Base-by-base conservation (phyloP, 1,140 invertebrate genomes). In the Drosophila sp. region DNA sequence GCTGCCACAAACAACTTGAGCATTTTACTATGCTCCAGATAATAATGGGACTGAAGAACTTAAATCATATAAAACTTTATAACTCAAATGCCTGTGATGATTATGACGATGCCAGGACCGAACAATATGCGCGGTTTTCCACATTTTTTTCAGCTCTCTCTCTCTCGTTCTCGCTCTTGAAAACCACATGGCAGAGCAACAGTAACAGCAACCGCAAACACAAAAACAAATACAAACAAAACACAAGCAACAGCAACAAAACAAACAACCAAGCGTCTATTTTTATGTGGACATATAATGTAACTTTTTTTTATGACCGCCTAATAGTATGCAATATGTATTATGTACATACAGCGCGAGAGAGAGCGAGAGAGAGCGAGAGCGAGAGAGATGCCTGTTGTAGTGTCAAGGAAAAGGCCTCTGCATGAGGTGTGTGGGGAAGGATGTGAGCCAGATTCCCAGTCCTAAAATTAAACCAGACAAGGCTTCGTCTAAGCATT, bases 401-500 rank as follows among this genome's bases (percentile, higher is more conserved):
- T 81, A 74, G 81, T 84, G 82, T 86, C 73, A 84, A 84, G 81
- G 81, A 76, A 73, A 67, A 62, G 80, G 32, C 40, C 50, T 18
- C 14, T 34, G 32, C 50, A n/a, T n/a, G 11, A 34, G 8, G 29
- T 21, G 13, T 21, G 43, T 34, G 54, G 11, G 34, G n/a, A 8
- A 8, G 34, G 53, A 32, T 38, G n/a, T 25, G 40, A 41, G 65
- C 45, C 53, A 29, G 63, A 72, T 50, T 45, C 57, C 40, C 70
- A 78, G 70, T 79, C 76, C 79, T 87, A 87, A 87, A 87, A 87
- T 87, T 87, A 87, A 87, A 83, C 82, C 82, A 89, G 82, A 89
- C 82, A 75, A 75, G 74, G 78, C 66, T 66, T 73, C 73, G 61
- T 70, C 66, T 77, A 80, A 73, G 75, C 51, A 63, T 18, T 57